phyloP scores from a whole-genome alignment of 2,113 vertebrate genomes.

The Hydrochoerus hydrochaeris region DNA sequence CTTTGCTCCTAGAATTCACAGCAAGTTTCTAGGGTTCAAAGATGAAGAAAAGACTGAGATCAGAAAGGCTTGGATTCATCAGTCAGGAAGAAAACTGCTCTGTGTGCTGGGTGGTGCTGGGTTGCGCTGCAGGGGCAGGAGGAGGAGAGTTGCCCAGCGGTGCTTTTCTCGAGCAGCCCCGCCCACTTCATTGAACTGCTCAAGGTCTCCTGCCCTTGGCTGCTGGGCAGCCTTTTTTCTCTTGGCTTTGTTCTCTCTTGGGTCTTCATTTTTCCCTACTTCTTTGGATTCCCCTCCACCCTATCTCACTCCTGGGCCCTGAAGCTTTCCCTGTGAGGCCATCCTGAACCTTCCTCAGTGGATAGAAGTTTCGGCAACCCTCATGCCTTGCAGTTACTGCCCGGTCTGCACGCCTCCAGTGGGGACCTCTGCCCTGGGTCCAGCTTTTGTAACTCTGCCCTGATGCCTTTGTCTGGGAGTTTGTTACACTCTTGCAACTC shows the following conservation, averaged over 20 bases:
- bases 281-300: not conserved
- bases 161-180: not conserved
- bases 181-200: not conserved
- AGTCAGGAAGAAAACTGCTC: not conserved
- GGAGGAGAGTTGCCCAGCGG: not conserved
- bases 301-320: not conserved
- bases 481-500: not conserved
- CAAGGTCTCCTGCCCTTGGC: rapidly evolving
- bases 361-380: rapidly evolving
- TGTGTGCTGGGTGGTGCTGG: not conserved
- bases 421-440: not conserved
- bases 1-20: slow-evolving; percentile 28
- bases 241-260: not conserved
- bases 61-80: not conserved
- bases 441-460: not conserved
- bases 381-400: not conserved
- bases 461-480: not conserved
- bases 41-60: not conserved
- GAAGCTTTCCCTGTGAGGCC: not conserved
- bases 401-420: not conserved
- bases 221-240: not conserved
- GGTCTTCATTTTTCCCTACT: not conserved
- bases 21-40: slow-evolving; percentile 20
- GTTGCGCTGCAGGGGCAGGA: not conserved
- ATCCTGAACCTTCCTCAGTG: not conserved